Conservation (phyloP, 2,797 vertebrate genomes). For the Channallabes apus region DNA sequence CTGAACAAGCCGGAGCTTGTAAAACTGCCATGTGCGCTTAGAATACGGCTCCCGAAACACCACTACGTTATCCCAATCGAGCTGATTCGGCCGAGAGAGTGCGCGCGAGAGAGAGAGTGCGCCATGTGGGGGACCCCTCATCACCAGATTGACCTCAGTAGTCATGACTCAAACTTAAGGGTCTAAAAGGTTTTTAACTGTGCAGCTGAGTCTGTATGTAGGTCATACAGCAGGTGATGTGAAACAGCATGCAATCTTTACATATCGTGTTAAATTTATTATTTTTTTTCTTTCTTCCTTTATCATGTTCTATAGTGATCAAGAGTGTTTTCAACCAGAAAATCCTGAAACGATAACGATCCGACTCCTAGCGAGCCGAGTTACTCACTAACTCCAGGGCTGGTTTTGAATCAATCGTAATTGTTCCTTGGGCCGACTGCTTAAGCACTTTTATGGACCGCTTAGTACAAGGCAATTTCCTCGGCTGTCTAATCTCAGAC, state of each 20-base stretch:
- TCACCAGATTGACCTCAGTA: constrained; percentile 59
- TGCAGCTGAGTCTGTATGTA: constrained; percentile 64
- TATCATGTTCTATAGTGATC: no score
- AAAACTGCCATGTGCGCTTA: constrained; percentile 3
- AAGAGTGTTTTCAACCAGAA: no score
- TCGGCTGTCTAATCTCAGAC: background rate
- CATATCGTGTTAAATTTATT: background rate
- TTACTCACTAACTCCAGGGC: background rate
- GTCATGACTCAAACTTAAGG: constrained; percentile 57
- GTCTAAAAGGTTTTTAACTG: constrained; percentile 52
- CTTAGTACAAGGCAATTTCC: constrained; percentile 1
- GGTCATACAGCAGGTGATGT: constrained; percentile 69
- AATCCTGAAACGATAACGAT: background rate
- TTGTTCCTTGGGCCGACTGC: background rate
- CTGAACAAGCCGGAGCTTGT: constrained; percentile 53
- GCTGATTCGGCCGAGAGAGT: background rate
- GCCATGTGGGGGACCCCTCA: constrained; percentile 19
- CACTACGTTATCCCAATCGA: background rate
- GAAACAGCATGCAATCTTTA: constrained; percentile 57
- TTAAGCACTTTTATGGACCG: background rate
- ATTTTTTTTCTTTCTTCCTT: no score
- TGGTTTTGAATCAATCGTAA: background rate
- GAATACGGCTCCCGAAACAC: constrained; percentile 25
- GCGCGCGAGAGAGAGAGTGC: background rate
- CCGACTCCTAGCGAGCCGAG: background rate